A percentile compares a stretch with the other conserved stretches of the same genome.
Evolutionary conservation across 2,113 vertebrate species (phyloP).

Genomic region (Bagarius yarrelli): DNA sequence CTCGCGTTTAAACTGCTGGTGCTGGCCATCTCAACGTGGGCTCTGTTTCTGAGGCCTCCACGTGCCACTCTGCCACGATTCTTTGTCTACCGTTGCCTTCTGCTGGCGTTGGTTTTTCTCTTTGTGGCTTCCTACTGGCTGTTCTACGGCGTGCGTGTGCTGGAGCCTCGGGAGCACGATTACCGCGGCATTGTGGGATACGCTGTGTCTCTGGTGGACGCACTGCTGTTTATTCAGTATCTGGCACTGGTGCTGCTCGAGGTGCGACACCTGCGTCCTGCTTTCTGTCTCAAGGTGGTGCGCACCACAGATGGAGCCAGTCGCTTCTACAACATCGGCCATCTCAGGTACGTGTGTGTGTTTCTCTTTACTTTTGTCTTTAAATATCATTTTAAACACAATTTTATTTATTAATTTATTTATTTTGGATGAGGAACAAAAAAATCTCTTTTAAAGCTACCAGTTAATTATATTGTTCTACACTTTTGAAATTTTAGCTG

Average conservation of each 20-base stretch:
- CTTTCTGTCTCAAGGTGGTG: slow-evolving; percentile 82
- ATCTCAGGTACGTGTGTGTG: slow-evolving; percentile 78
- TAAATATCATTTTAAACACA: no score
- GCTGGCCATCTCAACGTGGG: slow-evolving; percentile 91
- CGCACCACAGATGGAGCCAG: slow-evolving; percentile 88
- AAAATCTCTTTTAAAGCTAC: no score
- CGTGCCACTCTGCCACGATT: slow-evolving; percentile 83
- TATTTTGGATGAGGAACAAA: no score
- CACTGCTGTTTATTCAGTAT: slow-evolving; percentile 87
- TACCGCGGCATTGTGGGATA: slow-evolving; percentile 96
- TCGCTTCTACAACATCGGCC: slow-evolving; percentile 87
- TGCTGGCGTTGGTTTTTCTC: slow-evolving; percentile 86
- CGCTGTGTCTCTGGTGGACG: slow-evolving; percentile 78
- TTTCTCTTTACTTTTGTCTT: no score
- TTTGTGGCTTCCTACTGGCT: slow-evolving; percentile 95
- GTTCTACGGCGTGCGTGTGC: slow-evolving; percentile 90
- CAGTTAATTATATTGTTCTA: no score
- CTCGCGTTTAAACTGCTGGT: slow-evolving; percentile 95
- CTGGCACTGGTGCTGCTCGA: slow-evolving; percentile 92
- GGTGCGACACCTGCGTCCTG: slow-evolving; percentile 88
- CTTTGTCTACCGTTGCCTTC: slow-evolving; percentile 84
- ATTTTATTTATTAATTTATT: no score
- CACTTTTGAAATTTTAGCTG: no score
- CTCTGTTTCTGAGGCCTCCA: slow-evolving; percentile 85
- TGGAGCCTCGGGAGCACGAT: slow-evolving; percentile 77